These are phyloP conservation scores for Rhynchotus rufescens DNA, from an alignment of 2,797 vertebrate species.

Conservation along the genomic window DNA sequence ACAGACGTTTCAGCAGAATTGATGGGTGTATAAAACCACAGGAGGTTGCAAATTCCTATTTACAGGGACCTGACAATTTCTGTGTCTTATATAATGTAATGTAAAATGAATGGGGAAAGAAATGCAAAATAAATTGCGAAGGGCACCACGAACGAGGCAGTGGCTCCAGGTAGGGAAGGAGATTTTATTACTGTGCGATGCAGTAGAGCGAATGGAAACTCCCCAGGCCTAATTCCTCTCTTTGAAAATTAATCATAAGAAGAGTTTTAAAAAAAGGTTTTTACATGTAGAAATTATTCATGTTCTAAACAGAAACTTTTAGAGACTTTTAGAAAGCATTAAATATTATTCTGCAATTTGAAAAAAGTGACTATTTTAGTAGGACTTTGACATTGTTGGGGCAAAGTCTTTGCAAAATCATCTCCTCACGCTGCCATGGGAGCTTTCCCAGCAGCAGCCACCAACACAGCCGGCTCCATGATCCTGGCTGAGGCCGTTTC, in stretches of 20 bases:
- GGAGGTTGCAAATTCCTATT: not conserved
- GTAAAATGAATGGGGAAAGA: not conserved
- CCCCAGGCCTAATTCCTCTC: not conserved
- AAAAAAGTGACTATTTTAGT: not conserved
- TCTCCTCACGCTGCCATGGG: too few species aligned
- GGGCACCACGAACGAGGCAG: not conserved
- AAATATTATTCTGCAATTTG: not conserved
- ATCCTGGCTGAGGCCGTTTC: too few species aligned
- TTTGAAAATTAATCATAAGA: not conserved
- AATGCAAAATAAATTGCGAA: not conserved
- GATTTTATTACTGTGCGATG: not conserved
- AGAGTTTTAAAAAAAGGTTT: not conserved
- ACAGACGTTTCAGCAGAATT: not conserved
- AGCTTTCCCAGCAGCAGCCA: too few species aligned
- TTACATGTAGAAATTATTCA: not conserved
- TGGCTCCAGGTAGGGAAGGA: not conserved
- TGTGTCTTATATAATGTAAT: slow-evolving; percentile 2
- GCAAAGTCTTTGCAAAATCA: too few species aligned
- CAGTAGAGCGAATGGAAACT: not conserved
- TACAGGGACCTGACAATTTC: not conserved
- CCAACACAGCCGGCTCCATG: too few species aligned
- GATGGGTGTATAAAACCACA: not conserved
- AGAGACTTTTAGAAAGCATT: not conserved
- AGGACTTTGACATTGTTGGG: not conserved
- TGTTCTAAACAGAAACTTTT: not conserved